Evolutionary conservation across 2,797 vertebrate species (phyloP), one percentile per base, ranked within the genome.

Genomic region (Knipowitschia caucasica): DNA sequence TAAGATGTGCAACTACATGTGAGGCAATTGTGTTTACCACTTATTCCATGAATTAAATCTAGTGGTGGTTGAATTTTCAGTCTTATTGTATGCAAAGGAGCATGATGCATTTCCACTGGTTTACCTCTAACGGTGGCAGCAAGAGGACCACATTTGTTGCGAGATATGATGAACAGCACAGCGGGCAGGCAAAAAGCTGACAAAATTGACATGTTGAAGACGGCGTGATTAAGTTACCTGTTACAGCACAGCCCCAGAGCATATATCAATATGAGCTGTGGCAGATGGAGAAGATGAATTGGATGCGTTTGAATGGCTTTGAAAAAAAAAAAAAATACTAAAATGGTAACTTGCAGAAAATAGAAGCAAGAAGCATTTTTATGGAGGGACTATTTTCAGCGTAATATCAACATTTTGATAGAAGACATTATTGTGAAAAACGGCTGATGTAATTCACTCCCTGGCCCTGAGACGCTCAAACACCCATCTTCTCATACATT

Each of bases 191-290:
- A 27, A 24, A 67, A 61, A 78, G 64, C 76, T 62, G 64, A 62
- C 55, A 7, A 44, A 82, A 84, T 74, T 72, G 78, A 80, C 73
- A 71, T 21, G 31, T 64, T 62, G 79, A 66, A 81, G 72, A 83
- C 39, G 49, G 67, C 79, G 73, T 78, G 72, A 82, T 79, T 69
- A 77, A 83, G 73, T 70, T 74, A 76, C 74, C 71, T 82, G 79
- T 75, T 80, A 71, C 57, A 64, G 71, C 81, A 64, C 63, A 73
- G 69, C 68, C 73, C 72, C 64, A 64, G 71, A 77, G 69, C 71
- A 73, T 66, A 69, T 67, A 85, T 85, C 84, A 82, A 77, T 81
- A 80, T 79, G 72, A 70, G 75, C 53, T 56, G 59, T 70, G 80
- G 68, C 76, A 78, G 75, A 52, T 56, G 42, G 62, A 65, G 72